A percentile compares a stretch with the other conserved stretches of the same genome.
phyloP scores from a whole-genome alignment of 2,888 invertebrate species.

The Agriotes lineatus region DNA sequence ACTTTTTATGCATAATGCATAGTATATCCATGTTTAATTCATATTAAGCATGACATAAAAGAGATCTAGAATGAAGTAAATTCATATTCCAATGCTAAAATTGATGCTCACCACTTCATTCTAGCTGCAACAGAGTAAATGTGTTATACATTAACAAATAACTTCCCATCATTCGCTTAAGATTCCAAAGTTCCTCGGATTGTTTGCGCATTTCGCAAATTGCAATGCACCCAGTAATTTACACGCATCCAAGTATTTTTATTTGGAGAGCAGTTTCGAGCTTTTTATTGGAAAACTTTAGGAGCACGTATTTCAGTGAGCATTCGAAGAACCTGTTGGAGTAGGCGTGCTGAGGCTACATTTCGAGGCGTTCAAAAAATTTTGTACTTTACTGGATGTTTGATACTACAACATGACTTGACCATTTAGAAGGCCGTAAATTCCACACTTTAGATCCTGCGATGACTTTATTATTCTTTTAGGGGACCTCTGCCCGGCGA shows the following conservation, averaged over 20 bases:
- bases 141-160: too few relatives aligned
- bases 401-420: conserved; percentile 51
- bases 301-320: conserved; percentile 24
- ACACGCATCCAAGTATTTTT: conserved; percentile 22
- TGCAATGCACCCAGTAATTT: conserved; percentile 28
- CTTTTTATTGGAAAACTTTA: conserved; percentile 6
- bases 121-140: too few relatives aligned
- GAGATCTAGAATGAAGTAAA: too few relatives aligned
- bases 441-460: conserved; percentile 52
- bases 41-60: too few relatives aligned
- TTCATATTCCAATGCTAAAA: too few relatives aligned
- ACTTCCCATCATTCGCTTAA: too few relatives aligned
- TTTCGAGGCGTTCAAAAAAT: conserved; percentile 34
- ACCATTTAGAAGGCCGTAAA: conserved; percentile 53
- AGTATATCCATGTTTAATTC: too few relatives aligned
- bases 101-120: too few relatives aligned
- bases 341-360: conserved; percentile 28
- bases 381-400: conserved; percentile 46
- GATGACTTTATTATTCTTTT: conserved; percentile 54
- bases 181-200: conserved; percentile 20
- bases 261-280: too few relatives aligned
- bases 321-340: conserved; percentile 37
- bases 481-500: conserved; percentile 42
- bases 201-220: conserved; percentile 26
- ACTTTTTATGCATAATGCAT: too few relatives aligned